These are phyloP conservation scores for Leptatherina wallacei DNA, from an alignment of 2,797 vertebrate genomes.

Conservation along the genomic window DNA sequence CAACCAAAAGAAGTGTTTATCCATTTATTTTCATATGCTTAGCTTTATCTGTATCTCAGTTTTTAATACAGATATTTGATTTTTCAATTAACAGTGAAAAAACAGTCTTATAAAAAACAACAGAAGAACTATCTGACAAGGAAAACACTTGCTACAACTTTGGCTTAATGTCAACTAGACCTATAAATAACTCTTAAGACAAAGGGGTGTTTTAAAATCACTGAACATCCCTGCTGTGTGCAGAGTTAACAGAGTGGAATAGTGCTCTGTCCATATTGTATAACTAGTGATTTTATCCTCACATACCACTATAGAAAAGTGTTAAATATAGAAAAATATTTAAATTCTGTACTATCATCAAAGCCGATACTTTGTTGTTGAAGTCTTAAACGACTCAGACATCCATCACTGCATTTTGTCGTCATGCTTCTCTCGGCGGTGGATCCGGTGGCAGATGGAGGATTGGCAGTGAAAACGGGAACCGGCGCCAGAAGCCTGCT, in stretches of 20 bases:
- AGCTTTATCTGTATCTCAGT: neutral
- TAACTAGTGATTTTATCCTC: too few relatives aligned
- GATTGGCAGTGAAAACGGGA: slow-evolving; percentile 33
- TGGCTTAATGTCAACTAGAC: neutral
- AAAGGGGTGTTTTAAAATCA: too few relatives aligned
- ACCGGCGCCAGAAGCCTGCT: slow-evolving; percentile 68
- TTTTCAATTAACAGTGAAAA: neutral
- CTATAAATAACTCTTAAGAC: too few relatives aligned
- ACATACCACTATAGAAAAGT: too few relatives aligned
- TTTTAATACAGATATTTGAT: neutral
- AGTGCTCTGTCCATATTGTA: too few relatives aligned
- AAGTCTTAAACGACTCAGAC: neutral
- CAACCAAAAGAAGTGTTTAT: neutral
- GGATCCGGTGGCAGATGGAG: slow-evolving; percentile 81
- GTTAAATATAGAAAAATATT: neutral
- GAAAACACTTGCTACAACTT: neutral
- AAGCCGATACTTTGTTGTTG: neutral
- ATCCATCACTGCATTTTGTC: neutral
- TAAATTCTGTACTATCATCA: neutral
- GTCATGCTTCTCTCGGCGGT: slow-evolving; percentile 25
- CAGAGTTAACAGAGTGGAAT: too few relatives aligned
- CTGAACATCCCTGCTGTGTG: too few relatives aligned
- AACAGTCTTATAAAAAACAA: neutral
- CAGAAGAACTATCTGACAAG: neutral
- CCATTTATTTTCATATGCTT: neutral